These are phyloP conservation scores for Dendroctonus ponderosae DNA, from an alignment of 1,140 invertebrate species.

Conservation along the genomic window DNA sequence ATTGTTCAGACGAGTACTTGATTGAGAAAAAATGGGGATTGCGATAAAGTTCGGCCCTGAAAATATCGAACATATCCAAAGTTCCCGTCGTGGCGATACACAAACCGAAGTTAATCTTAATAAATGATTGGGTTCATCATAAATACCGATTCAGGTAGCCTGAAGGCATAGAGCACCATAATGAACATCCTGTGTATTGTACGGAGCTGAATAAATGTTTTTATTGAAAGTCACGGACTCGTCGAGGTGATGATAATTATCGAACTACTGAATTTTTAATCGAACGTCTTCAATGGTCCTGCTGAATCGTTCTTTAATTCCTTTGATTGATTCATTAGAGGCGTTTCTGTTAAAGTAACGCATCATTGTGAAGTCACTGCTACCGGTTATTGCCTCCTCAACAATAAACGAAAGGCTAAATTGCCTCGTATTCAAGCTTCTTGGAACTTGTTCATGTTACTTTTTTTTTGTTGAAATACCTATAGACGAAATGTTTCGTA, in stretches of 20 bases:
- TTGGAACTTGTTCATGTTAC: no score
- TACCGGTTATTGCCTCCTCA: no score
- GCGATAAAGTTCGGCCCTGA: conserved; percentile 16
- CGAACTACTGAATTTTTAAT: conserved; percentile 33
- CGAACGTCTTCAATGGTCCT: conserved; percentile 9
- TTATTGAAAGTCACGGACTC: conserved; percentile 32
- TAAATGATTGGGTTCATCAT: conserved; percentile 33
- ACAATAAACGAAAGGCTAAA: no score
- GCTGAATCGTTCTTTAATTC: conserved; percentile 12
- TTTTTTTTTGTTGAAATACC: no score
- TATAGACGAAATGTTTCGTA: no score
- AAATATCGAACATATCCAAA: conserved; percentile 21
- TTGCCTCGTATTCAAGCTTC: no score
- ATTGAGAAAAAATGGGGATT: no score
- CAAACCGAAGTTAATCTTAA: conserved; percentile 35
- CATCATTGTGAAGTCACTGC: conserved; percentile 1
- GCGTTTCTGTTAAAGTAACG: background rate
- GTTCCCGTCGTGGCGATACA: conserved; percentile 12
- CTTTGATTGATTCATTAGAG: conserved; percentile 24
- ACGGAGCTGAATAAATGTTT: conserved; percentile 24
- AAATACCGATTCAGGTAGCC: conserved; percentile 35
- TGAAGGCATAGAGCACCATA: conserved; percentile 19
- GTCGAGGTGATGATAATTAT: conserved; percentile 31
- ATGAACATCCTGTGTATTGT: conserved; percentile 35
- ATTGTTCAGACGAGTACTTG: no score